Conservation (phyloP, 1,140 invertebrate genomes). For the Drosophila biarmipes region DNA sequence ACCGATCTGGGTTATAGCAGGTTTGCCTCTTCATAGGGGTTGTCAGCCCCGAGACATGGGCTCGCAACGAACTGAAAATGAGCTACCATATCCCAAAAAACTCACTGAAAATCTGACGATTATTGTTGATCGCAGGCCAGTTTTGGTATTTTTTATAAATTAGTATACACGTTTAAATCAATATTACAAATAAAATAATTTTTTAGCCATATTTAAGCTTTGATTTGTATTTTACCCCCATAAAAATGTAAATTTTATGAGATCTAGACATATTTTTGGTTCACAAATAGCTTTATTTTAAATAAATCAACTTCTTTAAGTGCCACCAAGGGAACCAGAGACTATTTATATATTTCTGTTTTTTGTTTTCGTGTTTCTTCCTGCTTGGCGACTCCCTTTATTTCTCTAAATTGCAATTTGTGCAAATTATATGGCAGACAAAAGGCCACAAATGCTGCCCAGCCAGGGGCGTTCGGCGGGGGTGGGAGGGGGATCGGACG, state of each 20-base stretch:
- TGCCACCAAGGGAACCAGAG: conserved; percentile 14
- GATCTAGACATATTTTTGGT: no score
- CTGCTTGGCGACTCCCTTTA: conserved; percentile 57
- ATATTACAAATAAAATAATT: no score
- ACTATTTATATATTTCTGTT: conserved; percentile 22
- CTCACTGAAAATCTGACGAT: no score
- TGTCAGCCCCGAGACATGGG: conserved; percentile 18
- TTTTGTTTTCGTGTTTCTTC: conserved; percentile 5
- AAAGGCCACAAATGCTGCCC: conserved; percentile 70
- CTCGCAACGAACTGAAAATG: conserved; percentile 16
- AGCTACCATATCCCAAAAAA: conserved; percentile 5
- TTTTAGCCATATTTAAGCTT: no score
- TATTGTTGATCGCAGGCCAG: no score
- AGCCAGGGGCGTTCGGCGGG: conserved; percentile 13
- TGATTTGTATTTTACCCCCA: no score
- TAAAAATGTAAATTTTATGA: no score
- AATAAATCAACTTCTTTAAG: no score
- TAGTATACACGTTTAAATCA: no score
- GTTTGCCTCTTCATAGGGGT: conserved; percentile 48
- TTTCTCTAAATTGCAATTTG: conserved; percentile 83
- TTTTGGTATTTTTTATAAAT: no score
- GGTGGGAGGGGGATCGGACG: conserved; percentile 29
- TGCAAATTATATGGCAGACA: conserved; percentile 77
- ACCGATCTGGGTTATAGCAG: conserved; percentile 76
- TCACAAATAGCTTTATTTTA: no score